Base-by-base conservation (phyloP, 2,113 vertebrate genomes). In the Entomyzon cyanotis region DNA sequence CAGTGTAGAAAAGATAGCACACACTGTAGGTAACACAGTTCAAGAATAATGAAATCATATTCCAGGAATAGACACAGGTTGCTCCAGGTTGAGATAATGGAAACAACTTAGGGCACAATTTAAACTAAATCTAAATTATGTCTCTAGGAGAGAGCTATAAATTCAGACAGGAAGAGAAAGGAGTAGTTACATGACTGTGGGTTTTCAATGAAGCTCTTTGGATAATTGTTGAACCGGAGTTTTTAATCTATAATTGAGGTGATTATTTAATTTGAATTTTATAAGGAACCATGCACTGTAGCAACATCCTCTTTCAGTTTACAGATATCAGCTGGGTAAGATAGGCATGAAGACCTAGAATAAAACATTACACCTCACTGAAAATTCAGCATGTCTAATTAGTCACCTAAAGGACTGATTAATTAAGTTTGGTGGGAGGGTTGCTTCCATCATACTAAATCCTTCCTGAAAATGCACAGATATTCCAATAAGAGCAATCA, bases 201-300 rank as follows among this genome's bases (percentile, higher is more conserved):
- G 19, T 68, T 95, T 93, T 94, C 55, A 89, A 14, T 67, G 89
- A 94, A 92, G 46, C 67, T 87, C 47, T 89, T 79, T 35, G 30
- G 64, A 71, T 75, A 92, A 94, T 84, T 95, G 86, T 82, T 93
- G 70, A 96, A 89, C 83, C 59, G 67, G 58, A 89, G 63, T 89
- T 95, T 96, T 85, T 95, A 93, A 92, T 95, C 82, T 90, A 50
- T 94, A 97, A 94, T 85, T 95, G 93, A 91, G 75, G 75, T 81
- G 84, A 90, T 95, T 93, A 91, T 65, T 94, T 96, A 91, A 95
- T 94, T 95, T 80, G 31, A 85, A 91, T 96, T 94, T 95, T 91
- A 94, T 95, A 87, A 97, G 75, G 81, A 95, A 60, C 22, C 49
- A 63, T 68, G 60, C 47, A 92, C 70, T 91, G 76, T 49, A 63